Percentiles rank a stretch among this genome's conserved stretches.
phyloP scores from a whole-genome alignment of 2,888 invertebrate species.

The Brenthis hecate region DNA sequence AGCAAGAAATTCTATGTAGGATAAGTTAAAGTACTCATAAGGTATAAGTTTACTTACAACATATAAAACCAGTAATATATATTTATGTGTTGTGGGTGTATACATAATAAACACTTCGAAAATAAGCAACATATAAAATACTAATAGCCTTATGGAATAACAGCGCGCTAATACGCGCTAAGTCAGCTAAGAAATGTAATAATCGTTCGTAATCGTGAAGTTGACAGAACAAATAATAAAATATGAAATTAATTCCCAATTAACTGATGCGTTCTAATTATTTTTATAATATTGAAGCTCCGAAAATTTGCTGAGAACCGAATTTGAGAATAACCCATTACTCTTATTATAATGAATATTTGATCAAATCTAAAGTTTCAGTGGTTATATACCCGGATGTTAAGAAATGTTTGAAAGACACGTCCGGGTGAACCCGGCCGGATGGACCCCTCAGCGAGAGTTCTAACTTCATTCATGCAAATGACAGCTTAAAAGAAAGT shows the following conservation, averaged over 20 bases:
- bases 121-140: too few species aligned
- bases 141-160: too few species aligned
- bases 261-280: neutral
- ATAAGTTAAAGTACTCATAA: too few species aligned
- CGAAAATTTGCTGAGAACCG: slow-evolving; percentile 13
- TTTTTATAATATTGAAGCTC: slow-evolving; percentile 7
- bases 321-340: slow-evolving; percentile 6
- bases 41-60: too few species aligned
- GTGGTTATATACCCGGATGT: slow-evolving; percentile 12
- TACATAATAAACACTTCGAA: too few species aligned
- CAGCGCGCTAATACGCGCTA: too few species aligned
- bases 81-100: too few species aligned
- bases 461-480: slow-evolving; percentile 29
- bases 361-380: slow-evolving; percentile 20
- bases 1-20: too few species aligned
- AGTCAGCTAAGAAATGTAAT: too few species aligned
- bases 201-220: too few species aligned
- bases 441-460: slow-evolving; percentile 20
- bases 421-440: slow-evolving; percentile 15
- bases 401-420: slow-evolving; percentile 14
- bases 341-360: slow-evolving; percentile 23
- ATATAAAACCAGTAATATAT: too few species aligned
- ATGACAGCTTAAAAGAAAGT: slow-evolving; percentile 35
- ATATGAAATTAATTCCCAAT: neutral
- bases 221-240: too few species aligned